Conservation (phyloP, 2,113 vertebrate species). For the Urocitellus parryii region DNA sequence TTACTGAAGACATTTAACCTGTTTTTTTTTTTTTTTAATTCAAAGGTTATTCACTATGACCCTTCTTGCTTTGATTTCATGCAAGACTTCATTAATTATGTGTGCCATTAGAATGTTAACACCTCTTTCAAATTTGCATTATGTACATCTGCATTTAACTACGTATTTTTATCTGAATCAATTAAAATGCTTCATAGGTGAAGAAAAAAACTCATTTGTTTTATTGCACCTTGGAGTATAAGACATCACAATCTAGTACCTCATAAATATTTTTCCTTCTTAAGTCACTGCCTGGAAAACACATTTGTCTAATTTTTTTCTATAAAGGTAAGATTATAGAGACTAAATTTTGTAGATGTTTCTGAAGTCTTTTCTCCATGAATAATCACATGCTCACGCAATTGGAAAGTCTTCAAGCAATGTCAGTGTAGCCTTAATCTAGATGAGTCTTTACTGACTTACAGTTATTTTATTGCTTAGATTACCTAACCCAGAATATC, state of each 20-base stretch:
- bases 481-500: background rate
- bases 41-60: background rate
- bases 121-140: slow-evolving; percentile 3
- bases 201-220: slow-evolving; percentile 49
- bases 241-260: slow-evolving; percentile 30
- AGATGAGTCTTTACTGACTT: background rate
- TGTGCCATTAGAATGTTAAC: slow-evolving; percentile 46
- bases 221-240: background rate
- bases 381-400: background rate
- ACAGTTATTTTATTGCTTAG: background rate
- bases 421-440: background rate
- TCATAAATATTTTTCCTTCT: slow-evolving; percentile 57
- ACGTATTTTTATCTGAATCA: background rate
- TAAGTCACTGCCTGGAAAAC: slow-evolving; percentile 36
- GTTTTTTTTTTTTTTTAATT: background rate
- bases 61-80: slow-evolving; percentile 49
- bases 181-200: background rate
- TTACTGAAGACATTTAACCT: slow-evolving; percentile 33
- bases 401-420: slow-evolving; percentile 28
- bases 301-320: slow-evolving; percentile 37
- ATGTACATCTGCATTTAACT: background rate
- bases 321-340: slow-evolving; percentile 18
- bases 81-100: slow-evolving; percentile 47
- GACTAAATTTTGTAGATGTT: slow-evolving; percentile 46
- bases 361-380: slow-evolving; percentile 17